phyloP scores from a whole-genome alignment of 2,888 invertebrate genomes.

The Hydraecia micacea region DNA sequence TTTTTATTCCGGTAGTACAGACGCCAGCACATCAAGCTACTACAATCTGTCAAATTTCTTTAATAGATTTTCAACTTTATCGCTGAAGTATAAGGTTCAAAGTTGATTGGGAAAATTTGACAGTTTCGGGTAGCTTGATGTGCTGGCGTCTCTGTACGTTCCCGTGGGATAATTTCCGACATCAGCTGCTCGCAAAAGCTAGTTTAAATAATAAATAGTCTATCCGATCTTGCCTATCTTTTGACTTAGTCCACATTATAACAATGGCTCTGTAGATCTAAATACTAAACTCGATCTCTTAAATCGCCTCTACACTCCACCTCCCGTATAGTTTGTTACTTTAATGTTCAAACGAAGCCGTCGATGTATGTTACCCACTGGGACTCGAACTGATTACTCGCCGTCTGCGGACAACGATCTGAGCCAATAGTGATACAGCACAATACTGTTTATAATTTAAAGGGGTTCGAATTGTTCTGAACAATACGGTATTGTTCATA shows the following conservation, averaged over 20 bases:
- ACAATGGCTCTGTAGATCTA: slow-evolving; percentile 67
- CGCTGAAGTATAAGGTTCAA: no score
- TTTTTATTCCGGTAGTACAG: background rate
- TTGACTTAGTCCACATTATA: slow-evolving; percentile 28
- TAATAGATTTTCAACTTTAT: no score
- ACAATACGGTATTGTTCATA: slow-evolving; percentile 54
- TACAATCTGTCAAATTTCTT: no score
- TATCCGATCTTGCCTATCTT: background rate
- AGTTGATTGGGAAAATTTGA: no score
- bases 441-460: slow-evolving; percentile 57
- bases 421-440: slow-evolving; percentile 59
- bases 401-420: slow-evolving; percentile 56
- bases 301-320: slow-evolving; percentile 71
- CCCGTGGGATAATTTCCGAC: background rate
- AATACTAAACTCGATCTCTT: slow-evolving; percentile 72
- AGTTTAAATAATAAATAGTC: background rate
- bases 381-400: slow-evolving; percentile 68
- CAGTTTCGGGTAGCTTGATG: no score
- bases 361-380: slow-evolving; percentile 61
- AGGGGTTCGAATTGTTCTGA: slow-evolving; percentile 42
- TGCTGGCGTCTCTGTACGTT: no score
- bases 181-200: background rate
- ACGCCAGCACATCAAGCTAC: no score
- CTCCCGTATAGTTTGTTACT: slow-evolving; percentile 67
- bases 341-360: slow-evolving; percentile 69